These are phyloP conservation scores for Pyxicephalus adspersus DNA, from an alignment of 2,113 vertebrate species.

Conservation along the genomic window DNA sequence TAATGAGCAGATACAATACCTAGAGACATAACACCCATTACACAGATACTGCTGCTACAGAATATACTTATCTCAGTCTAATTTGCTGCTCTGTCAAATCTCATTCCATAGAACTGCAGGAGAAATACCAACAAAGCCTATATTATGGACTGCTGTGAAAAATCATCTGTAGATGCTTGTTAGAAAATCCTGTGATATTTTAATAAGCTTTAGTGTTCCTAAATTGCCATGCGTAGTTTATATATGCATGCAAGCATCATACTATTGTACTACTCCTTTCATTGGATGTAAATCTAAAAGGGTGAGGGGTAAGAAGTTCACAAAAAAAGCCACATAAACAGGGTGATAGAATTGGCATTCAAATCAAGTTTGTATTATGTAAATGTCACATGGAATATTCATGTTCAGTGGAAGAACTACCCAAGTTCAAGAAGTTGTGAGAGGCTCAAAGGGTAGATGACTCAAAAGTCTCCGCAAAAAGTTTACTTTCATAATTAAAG, in stretches of 20 bases:
- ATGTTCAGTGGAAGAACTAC: too few relatives aligned
- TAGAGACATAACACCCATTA: slow-evolving; percentile 11
- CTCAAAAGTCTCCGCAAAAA: too few relatives aligned
- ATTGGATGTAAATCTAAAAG: background rate
- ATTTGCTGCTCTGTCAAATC: slow-evolving; percentile 19
- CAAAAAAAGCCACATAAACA: background rate
- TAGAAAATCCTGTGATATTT: slow-evolving; percentile 37
- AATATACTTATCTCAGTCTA: slow-evolving; percentile 30
- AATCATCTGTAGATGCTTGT: slow-evolving; percentile 39
- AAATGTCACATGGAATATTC: too few relatives aligned
- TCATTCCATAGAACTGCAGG: slow-evolving; percentile 32
- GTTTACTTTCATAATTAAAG: too few relatives aligned
- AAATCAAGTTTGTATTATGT: too few relatives aligned
- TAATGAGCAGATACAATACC: slow-evolving; percentile 24
- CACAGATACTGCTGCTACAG: slow-evolving; percentile 10
- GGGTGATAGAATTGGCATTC: too few relatives aligned
- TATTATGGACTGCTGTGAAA: slow-evolving; percentile 9
- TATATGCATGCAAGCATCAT: background rate
- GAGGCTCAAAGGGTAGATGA: too few relatives aligned
- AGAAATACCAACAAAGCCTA: slow-evolving; percentile 12
- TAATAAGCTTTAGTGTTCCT: slow-evolving; percentile 19
- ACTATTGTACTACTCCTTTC: background rate
- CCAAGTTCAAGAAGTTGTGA: too few relatives aligned
- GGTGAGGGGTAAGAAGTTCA: background rate
- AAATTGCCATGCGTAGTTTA: background rate